These are phyloP conservation scores for Salvator merianae DNA, from an alignment of 2,113 vertebrate genomes.

Conservation along the genomic window DNA sequence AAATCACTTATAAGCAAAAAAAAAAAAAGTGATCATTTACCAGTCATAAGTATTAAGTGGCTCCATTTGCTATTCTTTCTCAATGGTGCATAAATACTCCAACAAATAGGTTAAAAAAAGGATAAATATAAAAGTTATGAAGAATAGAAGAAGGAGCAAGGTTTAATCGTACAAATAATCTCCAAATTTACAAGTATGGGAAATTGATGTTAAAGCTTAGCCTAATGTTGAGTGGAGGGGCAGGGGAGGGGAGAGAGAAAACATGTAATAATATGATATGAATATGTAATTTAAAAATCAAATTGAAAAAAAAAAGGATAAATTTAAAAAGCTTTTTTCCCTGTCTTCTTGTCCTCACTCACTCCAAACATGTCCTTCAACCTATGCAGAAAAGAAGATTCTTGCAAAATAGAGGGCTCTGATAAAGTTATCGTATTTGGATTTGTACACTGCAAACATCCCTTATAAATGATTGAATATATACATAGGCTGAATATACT, in stretches of 20 bases:
- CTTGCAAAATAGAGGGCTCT: constrained; percentile 17
- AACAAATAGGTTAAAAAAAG: background rate
- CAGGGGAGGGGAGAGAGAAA: no score
- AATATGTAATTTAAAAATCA: no score
- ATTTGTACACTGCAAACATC: background rate
- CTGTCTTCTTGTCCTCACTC: background rate
- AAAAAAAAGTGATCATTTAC: no score
- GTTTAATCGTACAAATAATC: no score
- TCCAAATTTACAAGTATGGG: no score
- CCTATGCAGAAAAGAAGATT: background rate
- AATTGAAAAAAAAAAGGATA: background rate
- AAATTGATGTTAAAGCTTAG: no score
- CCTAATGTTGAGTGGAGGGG: no score
- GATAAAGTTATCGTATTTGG: background rate
- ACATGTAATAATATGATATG: no score
- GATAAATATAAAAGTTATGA: background rate
- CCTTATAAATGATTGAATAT: background rate
- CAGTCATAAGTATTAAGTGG: no score
- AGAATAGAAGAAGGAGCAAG: no score
- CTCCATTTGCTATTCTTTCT: no score
- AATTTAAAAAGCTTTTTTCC: background rate
- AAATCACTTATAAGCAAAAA: no score
- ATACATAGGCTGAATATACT: background rate
- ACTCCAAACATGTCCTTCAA: background rate
- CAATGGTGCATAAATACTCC: background rate